Conservation (phyloP, 2,797 vertebrate genomes). For the Argyrosomus regius region DNA sequence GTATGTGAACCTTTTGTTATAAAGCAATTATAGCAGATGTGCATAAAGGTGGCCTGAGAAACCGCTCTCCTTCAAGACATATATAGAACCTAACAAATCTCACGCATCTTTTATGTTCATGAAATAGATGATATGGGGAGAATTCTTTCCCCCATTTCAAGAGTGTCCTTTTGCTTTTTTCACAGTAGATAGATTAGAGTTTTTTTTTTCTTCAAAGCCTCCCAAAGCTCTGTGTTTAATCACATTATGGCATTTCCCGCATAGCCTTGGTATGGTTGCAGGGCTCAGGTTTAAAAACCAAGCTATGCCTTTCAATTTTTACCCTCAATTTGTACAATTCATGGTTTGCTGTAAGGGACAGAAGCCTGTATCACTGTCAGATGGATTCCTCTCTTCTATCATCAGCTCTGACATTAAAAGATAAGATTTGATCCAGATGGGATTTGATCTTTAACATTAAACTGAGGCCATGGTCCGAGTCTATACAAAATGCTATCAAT, state of each 20-base stretch:
- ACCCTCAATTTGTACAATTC: conserved; percentile 74
- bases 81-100: conserved; percentile 49
- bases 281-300: conserved; percentile 72
- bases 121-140: conserved; percentile 63
- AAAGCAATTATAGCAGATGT: conserved; percentile 79
- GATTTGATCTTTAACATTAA: conserved; percentile 78
- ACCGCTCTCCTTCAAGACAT: conserved; percentile 41
- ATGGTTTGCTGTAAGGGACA: conserved; percentile 66
- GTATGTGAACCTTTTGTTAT: conserved; percentile 78
- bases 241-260: conserved; percentile 78
- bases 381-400: conserved; percentile 58
- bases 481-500: conserved; percentile 68
- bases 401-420: conserved; percentile 70
- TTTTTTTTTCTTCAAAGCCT: conserved; percentile 73
- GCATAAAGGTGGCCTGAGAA: conserved; percentile 61
- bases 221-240: conserved; percentile 81
- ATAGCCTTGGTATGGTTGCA: conserved; percentile 66
- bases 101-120: conserved; percentile 69
- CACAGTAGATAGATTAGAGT: conserved; percentile 71
- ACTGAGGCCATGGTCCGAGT: conserved; percentile 60
- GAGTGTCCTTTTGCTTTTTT: conserved; percentile 71
- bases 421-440: conserved; percentile 75
- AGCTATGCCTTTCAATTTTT: conserved; percentile 70
- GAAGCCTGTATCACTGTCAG: conserved; percentile 52
- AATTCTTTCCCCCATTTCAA: conserved; percentile 62